Conservation (phyloP, 2,797 vertebrate genomes). For the Toxotes lorentzi region DNA sequence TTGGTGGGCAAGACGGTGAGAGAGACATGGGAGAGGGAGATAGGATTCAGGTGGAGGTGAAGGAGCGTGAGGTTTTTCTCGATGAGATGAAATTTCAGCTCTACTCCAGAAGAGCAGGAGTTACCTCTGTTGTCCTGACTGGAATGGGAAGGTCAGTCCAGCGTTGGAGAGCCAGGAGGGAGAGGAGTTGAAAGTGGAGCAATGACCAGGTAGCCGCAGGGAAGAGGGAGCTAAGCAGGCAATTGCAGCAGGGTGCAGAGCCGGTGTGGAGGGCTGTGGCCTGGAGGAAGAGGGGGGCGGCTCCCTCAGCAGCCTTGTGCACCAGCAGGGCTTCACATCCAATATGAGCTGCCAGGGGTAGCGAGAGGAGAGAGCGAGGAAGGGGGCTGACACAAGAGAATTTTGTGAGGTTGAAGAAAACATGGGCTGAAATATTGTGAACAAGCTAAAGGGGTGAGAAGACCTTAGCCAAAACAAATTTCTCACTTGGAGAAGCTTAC, state of each 20-base stretch:
- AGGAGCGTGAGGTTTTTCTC: conserved; percentile 27
- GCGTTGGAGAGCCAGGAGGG: conserved; percentile 22
- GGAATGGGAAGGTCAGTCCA: conserved; percentile 51
- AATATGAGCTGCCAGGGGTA: conserved; percentile 30
- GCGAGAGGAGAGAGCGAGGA: conserved; percentile 16
- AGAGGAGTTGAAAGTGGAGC: conserved; percentile 55
- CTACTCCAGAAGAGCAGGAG: conserved; percentile 21
- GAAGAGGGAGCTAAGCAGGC: conserved; percentile 17
- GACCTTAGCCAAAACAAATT: conserved; percentile 65
- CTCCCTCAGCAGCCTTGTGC: conserved; percentile 14
- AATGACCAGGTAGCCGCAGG: conserved; percentile 44
- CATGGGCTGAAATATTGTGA: conserved; percentile 43
- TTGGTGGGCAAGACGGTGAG: background rate
- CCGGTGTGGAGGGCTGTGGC: conserved; percentile 4
- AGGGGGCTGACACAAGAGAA: conserved; percentile 36
- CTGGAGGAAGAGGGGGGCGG: conserved; percentile 28
- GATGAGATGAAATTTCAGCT: conserved; percentile 32
- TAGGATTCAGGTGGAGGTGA: background rate
- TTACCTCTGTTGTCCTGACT: conserved; percentile 42
- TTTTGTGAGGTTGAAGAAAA: conserved; percentile 57
- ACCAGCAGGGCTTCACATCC: conserved; percentile 30
- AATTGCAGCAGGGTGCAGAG: conserved; percentile 18
- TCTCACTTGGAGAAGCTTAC: conserved; percentile 55
- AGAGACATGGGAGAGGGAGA: background rate
- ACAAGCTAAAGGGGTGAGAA: conserved; percentile 58